Base-by-base conservation (phyloP, 2,113 vertebrate species). In the Panurus biarmicus region DNA sequence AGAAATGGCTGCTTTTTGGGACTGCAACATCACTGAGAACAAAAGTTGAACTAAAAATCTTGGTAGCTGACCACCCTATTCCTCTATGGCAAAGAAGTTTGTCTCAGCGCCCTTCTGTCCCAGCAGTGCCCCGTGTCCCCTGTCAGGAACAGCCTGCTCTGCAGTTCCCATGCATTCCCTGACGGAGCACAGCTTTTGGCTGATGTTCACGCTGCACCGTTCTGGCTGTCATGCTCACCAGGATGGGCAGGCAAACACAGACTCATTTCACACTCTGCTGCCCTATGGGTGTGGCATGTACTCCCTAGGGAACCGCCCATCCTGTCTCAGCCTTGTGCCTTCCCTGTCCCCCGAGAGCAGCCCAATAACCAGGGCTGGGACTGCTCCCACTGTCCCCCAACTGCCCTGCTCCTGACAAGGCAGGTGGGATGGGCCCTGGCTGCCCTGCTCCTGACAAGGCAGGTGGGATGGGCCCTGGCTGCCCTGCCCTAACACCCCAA, bases 161-260 rank as follows among this genome's bases (percentile, higher is more conserved):
- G 44, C 29, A 36, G 31, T 12, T 36, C 14, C n/a, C 3, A 1
- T 7, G 20, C 13, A 35, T 25, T 11, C 26, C 20, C 11, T 6
- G 10, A 38, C 3, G 1, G 12, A 45, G 54, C 29, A 64, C 12
- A 54, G 67, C 16, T 75, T 69, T 64, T 51, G 48, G 45, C 5
- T 0, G 0, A 24, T 3, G 15, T 14, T 21, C 11, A 3, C 2
- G 16, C 44, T 79, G 35, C 53, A 53, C 12, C 19, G 36, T 69
- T 89, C 48, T 69, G 48, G 64, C 65, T 66, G 45, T 21, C 14
- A 3, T 1, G 3, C 36, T 89, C 12, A 16, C 26, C 50, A 33
- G 18, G n/a, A 60, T 0, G 2, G 50, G 40, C 17, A n/a, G 29
- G 15, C 14, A 77, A 87, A 64, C 26, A 22, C 36, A 75, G 44